A percentile compares a stretch with the other conserved stretches of the same genome.
These are phyloP conservation scores for Austrolebias charrua DNA, from an alignment of 2,797 vertebrate species.

Conservation along the genomic window DNA sequence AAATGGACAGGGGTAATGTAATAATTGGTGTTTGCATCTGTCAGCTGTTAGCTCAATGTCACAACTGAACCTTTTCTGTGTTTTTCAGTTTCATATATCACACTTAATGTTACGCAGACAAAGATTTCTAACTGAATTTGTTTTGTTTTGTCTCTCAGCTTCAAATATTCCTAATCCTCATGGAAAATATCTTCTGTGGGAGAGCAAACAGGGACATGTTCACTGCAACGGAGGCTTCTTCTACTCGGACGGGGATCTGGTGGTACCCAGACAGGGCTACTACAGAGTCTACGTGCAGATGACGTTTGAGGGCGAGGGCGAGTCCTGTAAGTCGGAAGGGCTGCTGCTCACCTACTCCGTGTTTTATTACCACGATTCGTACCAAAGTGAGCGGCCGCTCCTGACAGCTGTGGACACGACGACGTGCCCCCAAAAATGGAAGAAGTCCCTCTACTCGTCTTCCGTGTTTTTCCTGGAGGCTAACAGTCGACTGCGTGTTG, in stretches of 20 bases:
- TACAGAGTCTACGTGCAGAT: slow-evolving; percentile 69
- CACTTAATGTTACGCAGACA: background rate
- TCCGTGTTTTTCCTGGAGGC: slow-evolving; percentile 29
- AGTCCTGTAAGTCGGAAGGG: rapidly evolving
- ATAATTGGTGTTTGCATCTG: too few species aligned
- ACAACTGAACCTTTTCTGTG: too few species aligned
- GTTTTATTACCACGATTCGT: rapidly evolving
- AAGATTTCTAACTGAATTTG: background rate
- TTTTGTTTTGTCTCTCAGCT: slow-evolving; percentile 19
- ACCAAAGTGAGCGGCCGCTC: rapidly evolving
- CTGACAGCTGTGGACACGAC: slow-evolving; percentile 32
- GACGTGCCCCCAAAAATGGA: background rate
- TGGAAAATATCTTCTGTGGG: slow-evolving; percentile 40
- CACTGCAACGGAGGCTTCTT: slow-evolving; percentile 44
- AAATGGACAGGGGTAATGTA: too few species aligned
- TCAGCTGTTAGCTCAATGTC: too few species aligned
- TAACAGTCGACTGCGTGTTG: slow-evolving; percentile 25
- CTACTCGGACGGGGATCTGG: slow-evolving; percentile 46
- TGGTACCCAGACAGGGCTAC: slow-evolving; percentile 37
- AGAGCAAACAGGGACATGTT: rapidly evolving
- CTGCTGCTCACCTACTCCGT: background rate
- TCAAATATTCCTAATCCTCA: rapidly evolving
- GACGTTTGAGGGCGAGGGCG: slow-evolving; percentile 6
- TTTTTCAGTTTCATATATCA: background rate
- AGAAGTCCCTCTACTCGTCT: slow-evolving; percentile 39